phyloP scores from a whole-genome alignment of 2,113 vertebrate genomes.

The Hippoglossus stenolepis region DNA sequence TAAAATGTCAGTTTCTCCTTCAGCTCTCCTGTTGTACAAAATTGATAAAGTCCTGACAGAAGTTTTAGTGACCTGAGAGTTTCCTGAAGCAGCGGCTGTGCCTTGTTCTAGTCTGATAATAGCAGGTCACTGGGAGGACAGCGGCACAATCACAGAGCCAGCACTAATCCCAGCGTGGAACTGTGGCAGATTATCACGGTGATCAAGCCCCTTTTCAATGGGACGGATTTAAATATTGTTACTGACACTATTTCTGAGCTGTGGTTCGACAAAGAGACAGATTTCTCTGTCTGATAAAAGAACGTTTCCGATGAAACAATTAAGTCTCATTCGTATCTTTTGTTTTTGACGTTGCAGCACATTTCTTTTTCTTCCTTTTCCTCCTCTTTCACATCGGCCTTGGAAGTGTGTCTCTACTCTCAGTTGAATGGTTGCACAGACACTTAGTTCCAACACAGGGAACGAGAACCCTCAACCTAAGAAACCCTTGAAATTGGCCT shows the following conservation, averaged over 20 bases:
- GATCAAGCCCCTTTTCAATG: neutral
- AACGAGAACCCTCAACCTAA: slow-evolving; percentile 14
- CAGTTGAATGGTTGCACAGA: slow-evolving; percentile 7
- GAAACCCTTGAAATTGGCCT: slow-evolving; percentile 9
- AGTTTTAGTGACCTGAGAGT: neutral
- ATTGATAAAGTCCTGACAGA: slow-evolving; percentile 25
- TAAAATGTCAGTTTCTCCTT: slow-evolving; percentile 2
- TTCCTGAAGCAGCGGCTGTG: neutral
- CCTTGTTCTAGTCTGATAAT: slow-evolving; percentile 37
- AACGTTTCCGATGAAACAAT: neutral
- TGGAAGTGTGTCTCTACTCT: neutral
- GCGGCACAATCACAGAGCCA: slow-evolving; percentile 13
- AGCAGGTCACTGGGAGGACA: slow-evolving; percentile 47
- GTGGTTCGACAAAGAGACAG: neutral
- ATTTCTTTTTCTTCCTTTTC: too few relatives aligned
- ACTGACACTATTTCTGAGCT: neutral
- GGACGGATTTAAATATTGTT: neutral
- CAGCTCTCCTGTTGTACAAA: neutral
- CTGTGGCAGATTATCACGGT: slow-evolving; percentile 3
- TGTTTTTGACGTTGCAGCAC: too few relatives aligned
- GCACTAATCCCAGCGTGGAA: slow-evolving; percentile 34
- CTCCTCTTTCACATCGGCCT: neutral
- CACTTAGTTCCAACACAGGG: neutral
- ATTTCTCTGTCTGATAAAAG: neutral
- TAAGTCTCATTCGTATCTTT: neutral